Evolutionary conservation across 2,797 vertebrate species (phyloP), one percentile per base, ranked within the genome.

Genomic region (Phalanger gymnotis): DNA sequence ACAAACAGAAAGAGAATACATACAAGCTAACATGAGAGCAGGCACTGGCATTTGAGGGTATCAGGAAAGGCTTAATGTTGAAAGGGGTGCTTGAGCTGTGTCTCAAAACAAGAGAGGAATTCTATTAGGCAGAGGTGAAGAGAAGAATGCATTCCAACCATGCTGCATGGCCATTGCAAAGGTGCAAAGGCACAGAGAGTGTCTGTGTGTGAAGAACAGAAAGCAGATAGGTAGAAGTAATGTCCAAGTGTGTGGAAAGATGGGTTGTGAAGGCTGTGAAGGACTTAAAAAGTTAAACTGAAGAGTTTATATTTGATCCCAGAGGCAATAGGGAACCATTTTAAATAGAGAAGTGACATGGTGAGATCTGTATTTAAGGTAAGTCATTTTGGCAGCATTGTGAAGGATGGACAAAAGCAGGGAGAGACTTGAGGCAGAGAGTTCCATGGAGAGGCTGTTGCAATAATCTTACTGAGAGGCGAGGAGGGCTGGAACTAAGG

Each of bases 161-260:
- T 11, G 55, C 95, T 94, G 52, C 53, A 58, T 94, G 91, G 61
- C 22, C 92, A 51, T 34, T 61, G 30, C 40, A 92, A 95, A 95
- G 54, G 11, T 51, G 56, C 13, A 96, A 93, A 53, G 27, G 87
- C 34, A 92, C 92, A 89, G 58, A 92, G 25, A 66, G 5, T 19
- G 7, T 66, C 61, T 66, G 61, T 93, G 13, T 91, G 55, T 90
- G 57, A 56, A 94, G 25, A 90, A 52, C 55, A 95, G 51, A 91
- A n/a, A 93, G 66, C 54, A 94, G 87, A 53, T 95, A 53, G 57
- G 53, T 94, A 89, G 92, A 93, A 53, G 34, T 94, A 90, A 52
- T 91, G 47, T 14, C 30, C 40, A 6, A 31, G 10, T 94, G 0
- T 3, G 1, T 92, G 31, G 87, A 40, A 56, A 56, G 31, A 94